Evolutionary conservation across 2,888 invertebrate species (phyloP), one percentile per base, ranked within the genome.

Genomic region (Ophion slaviceki): DNA sequence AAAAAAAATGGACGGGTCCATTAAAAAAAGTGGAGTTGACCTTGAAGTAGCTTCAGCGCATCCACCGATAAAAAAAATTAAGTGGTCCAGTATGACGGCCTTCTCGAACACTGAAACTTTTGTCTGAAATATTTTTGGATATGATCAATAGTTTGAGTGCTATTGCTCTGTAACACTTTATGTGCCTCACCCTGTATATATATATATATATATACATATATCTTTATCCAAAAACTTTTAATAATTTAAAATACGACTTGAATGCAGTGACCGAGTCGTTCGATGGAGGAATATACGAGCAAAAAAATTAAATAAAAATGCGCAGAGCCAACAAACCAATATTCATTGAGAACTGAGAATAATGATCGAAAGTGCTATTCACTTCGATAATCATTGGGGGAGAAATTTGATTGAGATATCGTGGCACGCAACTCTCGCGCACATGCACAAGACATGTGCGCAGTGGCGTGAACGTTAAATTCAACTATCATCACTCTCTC

Each of bases 391-490:
- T 47, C 47, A 59, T 59, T 59, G 6, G n/a, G n/a, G 28, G 14
- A 71, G 17, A 40, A 40, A 59, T 36, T 14, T 57, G 11, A 72
- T 40, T 14, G 4, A 36, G 59, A 36, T 20, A 59, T 72, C 40
- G 59, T 61, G 36, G 72, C 72, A 40, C 11, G 59, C 59, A 59
- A 59, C 59, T 28, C 57, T 57, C 7, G 32, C 36, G 36, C n/a
- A 32, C 53, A 36, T 77, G 36, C 36, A 61, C 45, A 59, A 10
- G 45, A 45, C 45, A 61, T 28, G 53, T 24, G 6, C 47, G 14
- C 10, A 40, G 40, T 32, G n/a, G 72, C 40, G 72, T 72, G 40
- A 61, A 72, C 36, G 36, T 36, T 72, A n/a, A 20, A 59, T 53
- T 57, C 5, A 57, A 71, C 53, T 32, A 57, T 28, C 57, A 45